Evolutionary conservation across 2,797 vertebrate genomes (phyloP).

Genomic region (Ambastaia sidthimunki): DNA sequence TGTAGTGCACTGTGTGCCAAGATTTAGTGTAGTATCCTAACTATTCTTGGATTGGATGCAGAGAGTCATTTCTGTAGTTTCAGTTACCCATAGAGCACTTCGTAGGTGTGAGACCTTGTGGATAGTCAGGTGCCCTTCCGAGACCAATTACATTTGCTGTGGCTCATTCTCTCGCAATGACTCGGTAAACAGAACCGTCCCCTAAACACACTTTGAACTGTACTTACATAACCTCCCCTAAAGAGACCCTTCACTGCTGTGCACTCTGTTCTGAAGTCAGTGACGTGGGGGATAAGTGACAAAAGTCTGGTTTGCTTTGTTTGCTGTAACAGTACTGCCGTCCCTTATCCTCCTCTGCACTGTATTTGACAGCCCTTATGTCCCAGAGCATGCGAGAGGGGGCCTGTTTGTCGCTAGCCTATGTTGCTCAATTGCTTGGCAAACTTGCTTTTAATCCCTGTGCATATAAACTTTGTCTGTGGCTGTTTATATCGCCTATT

Average conservation of each 20-base stretch:
- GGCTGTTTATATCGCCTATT: not conserved
- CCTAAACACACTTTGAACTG: slow-evolving; percentile 19
- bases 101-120: not conserved
- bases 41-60: not conserved
- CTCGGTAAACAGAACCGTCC: slow-evolving; percentile 36
- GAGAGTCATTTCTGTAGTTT: not conserved
- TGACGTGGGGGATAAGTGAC: slow-evolving; percentile 17
- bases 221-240: slow-evolving; percentile 43
- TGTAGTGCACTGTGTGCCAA: not conserved
- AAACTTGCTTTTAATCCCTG: slow-evolving; percentile 1
- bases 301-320: slow-evolving; percentile 8
- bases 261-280: slow-evolving; percentile 18
- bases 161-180: slow-evolving; percentile 12
- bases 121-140: not conserved
- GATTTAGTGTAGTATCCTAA: not conserved
- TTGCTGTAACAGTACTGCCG: slow-evolving; percentile 19
- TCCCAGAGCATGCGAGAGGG: slow-evolving; percentile 4
- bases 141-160: slow-evolving; percentile 3
- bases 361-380: slow-evolving; percentile 18
- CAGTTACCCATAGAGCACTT: not conserved
- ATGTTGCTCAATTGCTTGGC: slow-evolving; percentile 1
- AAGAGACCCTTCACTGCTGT: not conserved
- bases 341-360: not conserved
- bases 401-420: not conserved
- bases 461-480: slow-evolving; percentile 11